Evolutionary conservation across 2,888 invertebrate genomes (phyloP), one percentile per base, ranked within the genome.

Genomic region (Eupithecia pulchellata): DNA sequence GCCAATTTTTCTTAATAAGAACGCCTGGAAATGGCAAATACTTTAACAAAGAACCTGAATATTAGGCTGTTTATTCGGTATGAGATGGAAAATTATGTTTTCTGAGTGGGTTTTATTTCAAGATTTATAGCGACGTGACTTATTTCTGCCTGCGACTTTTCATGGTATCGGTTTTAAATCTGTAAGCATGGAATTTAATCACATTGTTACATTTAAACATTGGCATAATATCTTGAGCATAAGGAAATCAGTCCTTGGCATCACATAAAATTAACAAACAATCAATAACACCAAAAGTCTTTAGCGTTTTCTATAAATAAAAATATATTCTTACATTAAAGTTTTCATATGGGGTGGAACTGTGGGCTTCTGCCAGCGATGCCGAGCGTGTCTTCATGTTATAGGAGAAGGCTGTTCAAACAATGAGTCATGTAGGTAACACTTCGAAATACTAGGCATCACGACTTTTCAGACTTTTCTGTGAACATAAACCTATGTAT

Each of bases 1-100:
- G 92, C 83, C 94, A 90, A 93, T 93, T 91, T 87, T 87, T 93
- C 91, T 90, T 92, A 91, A 92, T 92, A 92, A 91, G 83, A 83
- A 79, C 81, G 80, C 75, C 80, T 81, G 83, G 82, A 85, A 87
- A 89, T 84, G 69, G 72, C 71, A 71, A 72, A 79, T 83, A 84
- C 84, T 84, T 85, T 79, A 78, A 68, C 66, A 72, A 72, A 69
- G 39, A 62, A 39, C 68, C 67, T 32, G 61, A 65, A 68, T 71
- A 67, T 64, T 67, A 64, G 47, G 42, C 63, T 70, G 69, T 69
- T 69, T 69, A 65, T 69, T 69, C 52, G 52, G 42, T 64, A 42
- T 68, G 65, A 61, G 64, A 65, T 61, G 69, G 47, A 60, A 69
- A 69, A 65, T 69, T 70, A 70, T 61, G 62, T 65, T 69, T 65